Conservation (phyloP, 2,113 vertebrate species). For the Coturnix japonica region DNA sequence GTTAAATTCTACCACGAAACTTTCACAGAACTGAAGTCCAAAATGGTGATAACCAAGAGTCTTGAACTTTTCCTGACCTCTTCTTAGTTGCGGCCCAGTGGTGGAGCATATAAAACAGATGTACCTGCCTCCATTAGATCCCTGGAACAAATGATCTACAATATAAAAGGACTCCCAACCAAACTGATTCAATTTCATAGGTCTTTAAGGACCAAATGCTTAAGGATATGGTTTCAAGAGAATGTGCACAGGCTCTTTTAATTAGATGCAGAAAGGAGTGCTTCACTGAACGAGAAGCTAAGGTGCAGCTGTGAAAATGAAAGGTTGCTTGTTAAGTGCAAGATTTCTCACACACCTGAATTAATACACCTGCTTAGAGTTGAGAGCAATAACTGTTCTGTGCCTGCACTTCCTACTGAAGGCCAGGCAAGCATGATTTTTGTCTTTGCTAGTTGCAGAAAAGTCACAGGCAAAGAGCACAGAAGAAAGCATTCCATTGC, state of each 20-base stretch:
- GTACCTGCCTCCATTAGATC: not conserved
- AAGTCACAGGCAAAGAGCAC: not conserved
- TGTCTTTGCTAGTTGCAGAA: not conserved
- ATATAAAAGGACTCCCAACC: not conserved
- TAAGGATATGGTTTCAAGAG: not conserved
- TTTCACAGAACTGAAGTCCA: rapidly evolving
- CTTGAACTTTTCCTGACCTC: not conserved
- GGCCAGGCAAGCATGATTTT: not conserved
- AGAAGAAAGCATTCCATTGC: not conserved
- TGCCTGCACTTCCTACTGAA: not conserved
- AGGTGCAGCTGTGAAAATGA: not conserved
- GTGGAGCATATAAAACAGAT: not conserved
- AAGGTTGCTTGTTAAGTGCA: not conserved
- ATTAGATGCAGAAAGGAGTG: not conserved
- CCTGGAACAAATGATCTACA: not conserved
- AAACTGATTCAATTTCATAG: not conserved
- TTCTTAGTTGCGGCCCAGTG: not conserved
- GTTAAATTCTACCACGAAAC: not conserved
- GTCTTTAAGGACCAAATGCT: not conserved
- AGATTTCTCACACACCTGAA: not conserved
- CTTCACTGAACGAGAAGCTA: not conserved
- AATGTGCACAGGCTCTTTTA: not conserved
- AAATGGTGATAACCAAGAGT: not conserved
- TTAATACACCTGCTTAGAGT: not conserved
- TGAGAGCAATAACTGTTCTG: not conserved